These are phyloP conservation scores for Oreohelix idahoensis DNA, from an alignment of 1,140 invertebrate genomes.

Conservation along the genomic window DNA sequence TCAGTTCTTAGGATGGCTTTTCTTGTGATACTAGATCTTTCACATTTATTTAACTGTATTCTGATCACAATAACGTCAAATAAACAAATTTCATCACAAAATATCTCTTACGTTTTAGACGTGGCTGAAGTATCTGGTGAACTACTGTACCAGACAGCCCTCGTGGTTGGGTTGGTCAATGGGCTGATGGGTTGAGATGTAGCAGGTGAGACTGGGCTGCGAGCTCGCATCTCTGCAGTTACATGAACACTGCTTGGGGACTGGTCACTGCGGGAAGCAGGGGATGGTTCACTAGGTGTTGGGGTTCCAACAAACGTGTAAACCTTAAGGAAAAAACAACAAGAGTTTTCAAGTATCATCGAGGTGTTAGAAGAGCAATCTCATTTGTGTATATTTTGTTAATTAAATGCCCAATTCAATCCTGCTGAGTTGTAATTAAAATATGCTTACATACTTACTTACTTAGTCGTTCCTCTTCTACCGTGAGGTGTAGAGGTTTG, in stretches of 20 bases:
- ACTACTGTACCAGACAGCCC: constrained; percentile 24
- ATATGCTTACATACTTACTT: too few relatives aligned
- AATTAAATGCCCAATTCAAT: too few relatives aligned
- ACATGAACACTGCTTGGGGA: constrained; percentile 31
- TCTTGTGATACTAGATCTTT: too few relatives aligned
- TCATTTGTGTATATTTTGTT: too few relatives aligned
- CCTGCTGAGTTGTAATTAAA: too few relatives aligned
- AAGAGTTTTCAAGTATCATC: not conserved
- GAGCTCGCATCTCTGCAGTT: not conserved
- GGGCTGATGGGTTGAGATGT: constrained; percentile 36
- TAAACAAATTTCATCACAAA: not conserved
- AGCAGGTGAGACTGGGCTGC: constrained; percentile 34
- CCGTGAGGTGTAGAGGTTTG: too few relatives aligned
- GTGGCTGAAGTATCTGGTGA: constrained; percentile 22
- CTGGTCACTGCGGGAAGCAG: constrained; percentile 42
- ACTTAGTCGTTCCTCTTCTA: too few relatives aligned
- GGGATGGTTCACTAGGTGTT: constrained; percentile 40
- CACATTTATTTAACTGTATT: too few relatives aligned
- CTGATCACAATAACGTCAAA: too few relatives aligned
- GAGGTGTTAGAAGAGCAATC: too few relatives aligned
- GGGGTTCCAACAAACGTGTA: constrained; percentile 49
- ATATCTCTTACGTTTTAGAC: constrained; percentile 17
- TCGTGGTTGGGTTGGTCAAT: constrained; percentile 33
- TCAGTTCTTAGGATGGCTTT: too few relatives aligned
- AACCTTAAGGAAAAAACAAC: constrained; percentile 32